phyloP scores from a whole-genome alignment of 2,888 invertebrate species.

The Brassicogethes aeneus region DNA sequence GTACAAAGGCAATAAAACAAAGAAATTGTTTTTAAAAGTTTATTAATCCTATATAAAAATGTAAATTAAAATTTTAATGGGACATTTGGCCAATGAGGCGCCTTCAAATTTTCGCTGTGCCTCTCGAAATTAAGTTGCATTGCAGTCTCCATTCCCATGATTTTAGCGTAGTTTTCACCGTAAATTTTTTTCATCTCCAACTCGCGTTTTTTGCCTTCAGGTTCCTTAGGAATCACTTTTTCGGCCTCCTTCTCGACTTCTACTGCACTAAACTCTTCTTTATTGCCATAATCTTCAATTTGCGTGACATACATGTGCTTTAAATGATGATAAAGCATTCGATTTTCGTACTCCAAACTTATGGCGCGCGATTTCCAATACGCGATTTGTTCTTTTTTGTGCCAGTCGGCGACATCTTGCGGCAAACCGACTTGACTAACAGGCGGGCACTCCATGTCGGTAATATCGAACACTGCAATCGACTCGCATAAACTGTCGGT shows the following conservation, averaged over 20 bases:
- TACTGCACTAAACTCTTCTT: constrained; percentile 9
- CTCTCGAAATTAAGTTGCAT: constrained; percentile 57
- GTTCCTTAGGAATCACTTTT: constrained; percentile 21
- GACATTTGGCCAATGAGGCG: constrained; percentile 58
- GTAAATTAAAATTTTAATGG: constrained; percentile 27
- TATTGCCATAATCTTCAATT: constrained; percentile 17
- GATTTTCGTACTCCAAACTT: constrained; percentile 50
- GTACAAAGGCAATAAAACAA: no score
- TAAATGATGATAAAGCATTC: constrained; percentile 46
- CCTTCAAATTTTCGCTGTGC: constrained; percentile 48
- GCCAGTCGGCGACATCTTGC: constrained; percentile 38
- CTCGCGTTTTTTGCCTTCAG: constrained; percentile 33
- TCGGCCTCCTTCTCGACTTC: constrained; percentile 18
- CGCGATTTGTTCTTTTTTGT: constrained; percentile 49
- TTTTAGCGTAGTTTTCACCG: constrained; percentile 52
- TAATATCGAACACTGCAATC: constrained; percentile 26
- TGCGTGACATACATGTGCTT: constrained; percentile 31
- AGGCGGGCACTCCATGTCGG: constrained; percentile 26
- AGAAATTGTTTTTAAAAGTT: no score
- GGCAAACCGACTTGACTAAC: constrained; percentile 10
- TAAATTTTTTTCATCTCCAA: constrained; percentile 48
- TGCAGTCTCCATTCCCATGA: constrained; percentile 66
- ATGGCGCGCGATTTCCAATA: constrained; percentile 54
- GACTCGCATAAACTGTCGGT: constrained; percentile 25
- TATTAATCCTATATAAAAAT: no score